Base-by-base conservation (phyloP, 1,140 invertebrate genomes). In the Psilanteris sp. region DNA sequence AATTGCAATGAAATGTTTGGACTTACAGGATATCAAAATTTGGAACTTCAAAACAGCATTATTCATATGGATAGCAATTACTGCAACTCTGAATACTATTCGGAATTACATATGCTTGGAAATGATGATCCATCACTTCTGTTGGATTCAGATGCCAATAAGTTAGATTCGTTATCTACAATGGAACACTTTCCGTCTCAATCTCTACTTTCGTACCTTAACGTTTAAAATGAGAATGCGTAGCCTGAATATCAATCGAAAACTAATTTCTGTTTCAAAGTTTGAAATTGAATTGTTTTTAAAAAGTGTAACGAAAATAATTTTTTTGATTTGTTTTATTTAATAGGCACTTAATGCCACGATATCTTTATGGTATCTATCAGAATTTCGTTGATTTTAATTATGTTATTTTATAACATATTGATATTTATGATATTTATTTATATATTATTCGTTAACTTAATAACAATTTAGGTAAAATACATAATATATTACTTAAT, bases 1-100 rank as follows among this genome's bases (percentile, higher is more conserved):
- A 83, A 79, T 59, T 83, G 77, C 13, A 83, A 78, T 36, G 81
- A 84, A 39, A 82, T 84, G 67, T 73, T 83, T 4, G 82, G 78
- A 22, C 54, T 83, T 5, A 24, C 80, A 0, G 61, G 52, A 9
- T 82, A 79, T 24, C 81, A 81, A 24, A 80, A 81, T 55, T 32
- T 81, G 16, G 81, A 83, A 24, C 72, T 82, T 15, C 79, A 84
- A 31, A 72, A 72, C 32, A 70, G 37, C 5, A 73, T 81, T 22
- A 52, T 80, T 3, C 81, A 71, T 9, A 61, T 70, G 32, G 79
- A 83, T 61, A 80, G 68, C 61, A 79, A 74, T 41, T 83, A 81
- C 44, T 82, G 76, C 13, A 66, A 71, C 14, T 75, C 79, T n/a
- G 73, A 76, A 14, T 81, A 59, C 71, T 83, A 83, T 41, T 80